Evolutionary conservation across 37 sponge, comb jelly and placozoan species (phyloP).

Genomic region (Cladorhizidae sp.): DNA sequence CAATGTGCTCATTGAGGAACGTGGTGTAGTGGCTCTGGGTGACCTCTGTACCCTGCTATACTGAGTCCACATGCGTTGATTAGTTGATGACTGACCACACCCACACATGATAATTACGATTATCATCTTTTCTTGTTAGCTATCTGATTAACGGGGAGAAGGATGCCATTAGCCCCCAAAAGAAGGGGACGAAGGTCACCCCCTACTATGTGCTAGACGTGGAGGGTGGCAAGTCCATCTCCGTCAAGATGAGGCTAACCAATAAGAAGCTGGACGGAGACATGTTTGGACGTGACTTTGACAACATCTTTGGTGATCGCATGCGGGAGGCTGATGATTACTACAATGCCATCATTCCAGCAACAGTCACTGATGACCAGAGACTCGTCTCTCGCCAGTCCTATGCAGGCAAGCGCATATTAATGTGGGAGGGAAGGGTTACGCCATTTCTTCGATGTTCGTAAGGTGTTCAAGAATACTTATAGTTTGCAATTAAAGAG

Average conservation of each 20-base stretch:
- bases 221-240: slow-evolving; percentile 46
- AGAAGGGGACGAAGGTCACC: slow-evolving; percentile 83
- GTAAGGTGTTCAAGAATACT: too few relatives aligned
- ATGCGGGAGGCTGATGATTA: slow-evolving; percentile 78
- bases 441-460: background rate
- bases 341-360: slow-evolving; percentile 52
- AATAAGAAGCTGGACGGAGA: slow-evolving; percentile 28
- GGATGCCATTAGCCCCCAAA: slow-evolving; percentile 73
- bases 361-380: slow-evolving; percentile 47
- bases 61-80: too few relatives aligned
- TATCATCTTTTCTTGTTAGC: slow-evolving; percentile 7
- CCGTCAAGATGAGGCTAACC: slow-evolving; percentile 67
- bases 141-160: slow-evolving; percentile 73
- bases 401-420: slow-evolving; percentile 69
- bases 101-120: too few relatives aligned
- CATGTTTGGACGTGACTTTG: slow-evolving; percentile 70
- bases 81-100: too few relatives aligned
- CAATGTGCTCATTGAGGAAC: too few relatives aligned
- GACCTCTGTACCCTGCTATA: too few relatives aligned
- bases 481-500: too few relatives aligned
- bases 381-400: slow-evolving; percentile 77
- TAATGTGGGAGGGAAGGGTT: background rate
- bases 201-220: slow-evolving; percentile 79
- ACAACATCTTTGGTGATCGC: slow-evolving; percentile 56
- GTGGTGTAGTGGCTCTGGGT: too few relatives aligned